phyloP scores from a whole-genome alignment of 2,888 invertebrate genomes.

The Ormyrus thymus region DNA sequence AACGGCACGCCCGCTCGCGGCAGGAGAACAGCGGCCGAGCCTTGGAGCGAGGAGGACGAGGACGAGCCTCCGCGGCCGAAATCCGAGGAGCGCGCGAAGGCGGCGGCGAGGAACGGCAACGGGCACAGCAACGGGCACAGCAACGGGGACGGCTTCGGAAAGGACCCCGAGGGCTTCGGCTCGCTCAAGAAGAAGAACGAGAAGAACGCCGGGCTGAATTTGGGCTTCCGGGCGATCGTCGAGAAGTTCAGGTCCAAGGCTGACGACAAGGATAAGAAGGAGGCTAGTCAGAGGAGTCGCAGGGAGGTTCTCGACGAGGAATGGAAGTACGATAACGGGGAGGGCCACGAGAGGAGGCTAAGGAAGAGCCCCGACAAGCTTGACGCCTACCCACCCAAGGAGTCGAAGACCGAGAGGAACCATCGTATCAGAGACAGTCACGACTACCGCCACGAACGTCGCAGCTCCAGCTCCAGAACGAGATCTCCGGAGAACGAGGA shows the following conservation, averaged over 20 bases:
- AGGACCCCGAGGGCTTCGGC: slow-evolving; percentile 59
- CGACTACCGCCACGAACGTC: not conserved
- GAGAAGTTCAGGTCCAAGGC: slow-evolving; percentile 61
- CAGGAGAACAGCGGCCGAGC: slow-evolving; percentile 45
- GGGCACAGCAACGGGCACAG: slow-evolving; percentile 22
- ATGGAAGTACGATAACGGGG: slow-evolving; percentile 32
- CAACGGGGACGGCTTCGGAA: slow-evolving; percentile 47
- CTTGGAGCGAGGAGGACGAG: slow-evolving; percentile 52
- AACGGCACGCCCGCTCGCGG: slow-evolving; percentile 50
- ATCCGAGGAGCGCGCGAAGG: slow-evolving; percentile 35
- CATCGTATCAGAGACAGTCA: slow-evolving; percentile 15
- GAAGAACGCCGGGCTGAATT: slow-evolving; percentile 58
- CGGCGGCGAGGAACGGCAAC: not conserved
- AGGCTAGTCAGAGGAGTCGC: slow-evolving; percentile 6
- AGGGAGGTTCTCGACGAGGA: slow-evolving; percentile 23
- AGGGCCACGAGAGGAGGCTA: slow-evolving; percentile 6
- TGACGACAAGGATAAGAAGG: slow-evolving; percentile 55
- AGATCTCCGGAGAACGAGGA: slow-evolving; percentile 20
- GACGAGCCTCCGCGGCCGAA: slow-evolving; percentile 28
- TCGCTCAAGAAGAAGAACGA: slow-evolving; percentile 56
- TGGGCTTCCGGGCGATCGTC: slow-evolving; percentile 64
- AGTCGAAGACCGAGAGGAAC: slow-evolving; percentile 34
- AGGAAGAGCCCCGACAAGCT: slow-evolving; percentile 22
- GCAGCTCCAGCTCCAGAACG: not conserved
- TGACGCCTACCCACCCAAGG: slow-evolving; percentile 19